Base-by-base conservation (phyloP, 1,140 invertebrate species). In the Drosophila nigromelanica region DNA sequence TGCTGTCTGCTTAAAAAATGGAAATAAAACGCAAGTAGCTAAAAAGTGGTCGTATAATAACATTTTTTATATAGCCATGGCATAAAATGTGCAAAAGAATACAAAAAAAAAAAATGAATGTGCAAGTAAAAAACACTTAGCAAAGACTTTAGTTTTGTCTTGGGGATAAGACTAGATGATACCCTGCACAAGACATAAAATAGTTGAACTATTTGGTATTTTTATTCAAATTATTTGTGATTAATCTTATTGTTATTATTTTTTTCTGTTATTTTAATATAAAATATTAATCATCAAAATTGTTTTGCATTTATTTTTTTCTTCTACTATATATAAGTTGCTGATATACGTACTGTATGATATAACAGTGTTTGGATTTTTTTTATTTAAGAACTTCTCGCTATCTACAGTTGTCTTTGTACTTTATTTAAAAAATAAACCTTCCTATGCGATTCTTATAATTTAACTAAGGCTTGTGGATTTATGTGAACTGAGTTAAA, bases 41-140 rank as follows among this genome's bases (percentile, higher is more conserved):
- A 33, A 61, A 64, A 58, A 74, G 78, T 21, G 64, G 54, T 58
- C 62, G n/a, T 42, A 52, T 43, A 62, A 71, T 68, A 80, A 71
- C 61, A 56, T 67, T 54, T 60, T 71, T 78, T 80, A 78, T 71
- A 61, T 27, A 48, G 68, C 66, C 62, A 52, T 59, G 35, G 54
- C 54, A 52, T 66, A 71, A 72, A 81, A 60, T 70, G 59, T 48
- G 35, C n/a, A 15, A 66, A 48, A 61, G 73, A 81, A 55, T 40
- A 67, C n/a, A 1, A 48, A 64, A 60, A 43, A 42, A 43, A 78
- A 78, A 4, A 24, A 24, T 18, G 21, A 24, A 60, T 60, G 62
- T 42, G 62, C 15, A 61, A 72, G 59, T 42, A 15, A 66, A 68
- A 68, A 69, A 45, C 67, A 63, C 51, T 70, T 70, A 47, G 60